These are phyloP conservation scores for Halichoerus grypus DNA, from an alignment of 2,113 vertebrate species.

Conservation along the genomic window DNA sequence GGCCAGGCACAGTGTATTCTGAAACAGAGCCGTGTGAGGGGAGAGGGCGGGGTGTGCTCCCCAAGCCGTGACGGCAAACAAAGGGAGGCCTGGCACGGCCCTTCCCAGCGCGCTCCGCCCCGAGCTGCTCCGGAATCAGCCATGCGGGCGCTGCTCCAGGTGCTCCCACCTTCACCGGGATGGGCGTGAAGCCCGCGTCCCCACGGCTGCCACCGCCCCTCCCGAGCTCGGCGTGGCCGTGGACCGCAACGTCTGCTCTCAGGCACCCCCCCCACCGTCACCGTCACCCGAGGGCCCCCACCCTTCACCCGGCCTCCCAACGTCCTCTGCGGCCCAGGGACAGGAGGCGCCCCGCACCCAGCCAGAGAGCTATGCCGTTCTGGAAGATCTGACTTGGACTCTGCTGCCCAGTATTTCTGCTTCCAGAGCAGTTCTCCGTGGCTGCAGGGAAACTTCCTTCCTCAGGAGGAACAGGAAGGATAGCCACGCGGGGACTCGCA, in stretches of 20 bases:
- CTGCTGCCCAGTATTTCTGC: rapidly evolving
- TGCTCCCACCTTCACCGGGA: background rate
- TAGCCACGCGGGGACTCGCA: rapidly evolving
- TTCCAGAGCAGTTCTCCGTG: rapidly evolving
- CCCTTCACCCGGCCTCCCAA: background rate
- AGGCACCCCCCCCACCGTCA: too few species aligned
- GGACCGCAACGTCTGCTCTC: too few species aligned
- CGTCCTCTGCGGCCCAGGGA: background rate
- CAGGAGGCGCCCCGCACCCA: background rate
- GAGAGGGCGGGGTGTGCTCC: conserved; percentile 26
- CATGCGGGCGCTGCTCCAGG: conserved; percentile 69
- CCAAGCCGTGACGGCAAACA: conserved; percentile 77
- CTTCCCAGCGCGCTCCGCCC: background rate
- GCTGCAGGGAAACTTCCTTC: background rate
- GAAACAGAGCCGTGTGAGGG: background rate
- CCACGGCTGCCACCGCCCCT: rapidly evolving
- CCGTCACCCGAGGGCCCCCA: rapidly evolving
- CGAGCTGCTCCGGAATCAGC: conserved; percentile 47
- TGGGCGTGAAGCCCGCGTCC: background rate
- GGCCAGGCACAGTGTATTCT: background rate
- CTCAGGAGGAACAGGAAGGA: background rate
- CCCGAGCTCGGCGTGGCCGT: rapidly evolving
- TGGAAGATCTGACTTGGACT: rapidly evolving
- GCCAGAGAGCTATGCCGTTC: rapidly evolving
- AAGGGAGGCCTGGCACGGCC: conserved; percentile 67